A percentile compares a stretch with the other conserved stretches of the same genome.
These are phyloP conservation scores for Hemiprocne comata DNA, from an alignment of 2,113 vertebrate genomes.

Conservation along the genomic window DNA sequence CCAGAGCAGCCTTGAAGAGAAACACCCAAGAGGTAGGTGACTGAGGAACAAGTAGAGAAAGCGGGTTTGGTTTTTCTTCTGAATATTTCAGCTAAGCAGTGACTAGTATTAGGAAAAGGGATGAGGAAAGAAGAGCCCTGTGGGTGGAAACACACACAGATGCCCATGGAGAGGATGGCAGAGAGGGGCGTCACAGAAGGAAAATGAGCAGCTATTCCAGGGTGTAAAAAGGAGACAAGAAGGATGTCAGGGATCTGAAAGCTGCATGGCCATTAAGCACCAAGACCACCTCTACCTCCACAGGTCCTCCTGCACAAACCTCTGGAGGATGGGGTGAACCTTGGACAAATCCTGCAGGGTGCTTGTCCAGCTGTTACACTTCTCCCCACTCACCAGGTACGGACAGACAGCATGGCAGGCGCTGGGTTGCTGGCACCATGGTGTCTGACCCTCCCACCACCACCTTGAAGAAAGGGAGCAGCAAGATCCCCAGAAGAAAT, in stretches of 20 bases:
- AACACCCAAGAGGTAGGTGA: neutral
- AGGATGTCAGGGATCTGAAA: neutral
- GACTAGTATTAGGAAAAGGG: neutral
- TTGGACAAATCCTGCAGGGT: neutral
- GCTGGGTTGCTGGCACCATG: neutral
- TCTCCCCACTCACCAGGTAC: neutral
- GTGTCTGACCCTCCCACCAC: neutral
- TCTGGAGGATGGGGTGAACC: neutral
- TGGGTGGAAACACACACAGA: neutral
- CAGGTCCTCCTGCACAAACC: neutral
- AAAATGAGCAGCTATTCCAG: neutral
- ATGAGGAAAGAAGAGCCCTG: neutral
- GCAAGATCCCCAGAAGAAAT: neutral
- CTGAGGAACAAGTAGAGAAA: neutral
- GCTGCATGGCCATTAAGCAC: neutral
- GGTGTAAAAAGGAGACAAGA: neutral
- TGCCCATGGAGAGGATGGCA: neutral
- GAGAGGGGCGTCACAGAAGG: neutral
- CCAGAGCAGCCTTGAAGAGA: neutral
- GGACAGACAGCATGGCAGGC: too few relatives aligned
- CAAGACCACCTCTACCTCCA: neutral
- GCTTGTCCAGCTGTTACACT: accelerated
- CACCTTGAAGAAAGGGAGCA: neutral
- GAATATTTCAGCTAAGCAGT: neutral
- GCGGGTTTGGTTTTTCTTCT: neutral